These are phyloP conservation scores for Chrysolina haemoptera DNA, from an alignment of 2,888 invertebrate species.

Conservation along the genomic window DNA sequence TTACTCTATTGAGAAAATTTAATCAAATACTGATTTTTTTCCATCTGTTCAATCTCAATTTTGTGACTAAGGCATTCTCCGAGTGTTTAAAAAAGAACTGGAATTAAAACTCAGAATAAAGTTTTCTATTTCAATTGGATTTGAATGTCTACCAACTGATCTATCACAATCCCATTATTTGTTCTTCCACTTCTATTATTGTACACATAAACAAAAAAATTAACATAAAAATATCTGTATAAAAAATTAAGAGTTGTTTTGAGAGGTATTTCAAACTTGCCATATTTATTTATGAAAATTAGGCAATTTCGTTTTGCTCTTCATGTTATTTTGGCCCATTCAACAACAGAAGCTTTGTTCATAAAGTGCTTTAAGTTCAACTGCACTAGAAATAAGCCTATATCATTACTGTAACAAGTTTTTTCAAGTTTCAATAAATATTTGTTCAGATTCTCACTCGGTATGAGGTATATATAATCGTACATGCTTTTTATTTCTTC, in stretches of 20 bases:
- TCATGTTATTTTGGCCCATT: too few species aligned
- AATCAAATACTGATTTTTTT: too few species aligned
- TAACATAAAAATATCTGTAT: background rate
- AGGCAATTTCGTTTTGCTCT: background rate
- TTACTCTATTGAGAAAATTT: too few species aligned
- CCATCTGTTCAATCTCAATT: too few species aligned
- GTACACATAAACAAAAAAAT: background rate
- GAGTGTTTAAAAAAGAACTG: too few species aligned
- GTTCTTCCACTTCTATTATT: background rate
- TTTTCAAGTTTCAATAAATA: background rate
- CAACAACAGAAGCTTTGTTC: too few species aligned
- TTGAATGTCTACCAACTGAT: background rate
- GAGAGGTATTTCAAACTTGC: background rate
- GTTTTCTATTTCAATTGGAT: background rate
- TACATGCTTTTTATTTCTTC: background rate
- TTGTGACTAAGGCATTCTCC: too few species aligned
- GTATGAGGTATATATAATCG: background rate
- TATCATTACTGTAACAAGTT: too few species aligned
- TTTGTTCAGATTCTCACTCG: background rate
- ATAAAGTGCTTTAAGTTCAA: background rate
- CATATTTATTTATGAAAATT: background rate
- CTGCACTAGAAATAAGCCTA: too few species aligned
- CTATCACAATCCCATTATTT: background rate
- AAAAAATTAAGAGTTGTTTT: background rate
- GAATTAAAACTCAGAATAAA: too few species aligned